phyloP scores from a whole-genome alignment of 2,797 vertebrate genomes.

The Calcarius lapponicus region DNA sequence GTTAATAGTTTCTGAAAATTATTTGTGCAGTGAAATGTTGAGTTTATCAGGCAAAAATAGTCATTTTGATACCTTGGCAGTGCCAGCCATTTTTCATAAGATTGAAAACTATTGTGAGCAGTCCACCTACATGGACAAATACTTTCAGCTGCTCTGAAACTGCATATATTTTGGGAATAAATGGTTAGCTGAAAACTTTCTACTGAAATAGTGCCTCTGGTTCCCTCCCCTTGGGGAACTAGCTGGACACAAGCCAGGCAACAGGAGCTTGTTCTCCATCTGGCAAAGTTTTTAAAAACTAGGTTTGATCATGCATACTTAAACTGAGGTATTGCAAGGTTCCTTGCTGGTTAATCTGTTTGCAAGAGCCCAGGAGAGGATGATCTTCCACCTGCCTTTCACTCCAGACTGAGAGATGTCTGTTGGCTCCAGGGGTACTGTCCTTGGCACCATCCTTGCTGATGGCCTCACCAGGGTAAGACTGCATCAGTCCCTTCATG shows the following conservation, averaged over 20 bases:
- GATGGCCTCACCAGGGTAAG: neutral
- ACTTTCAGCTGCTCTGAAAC: neutral
- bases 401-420: neutral
- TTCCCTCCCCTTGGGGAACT: neutral
- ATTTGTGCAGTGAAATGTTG: neutral
- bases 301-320: neutral
- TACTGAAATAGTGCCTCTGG: neutral
- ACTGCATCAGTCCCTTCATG: fast-evolving
- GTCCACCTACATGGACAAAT: neutral
- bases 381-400: neutral
- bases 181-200: neutral
- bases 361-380: neutral
- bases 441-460: neutral
- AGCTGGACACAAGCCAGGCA: neutral
- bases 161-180: neutral
- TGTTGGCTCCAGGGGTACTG: neutral
- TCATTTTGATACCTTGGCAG: neutral
- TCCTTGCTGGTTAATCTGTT: neutral
- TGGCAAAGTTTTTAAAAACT: neutral
- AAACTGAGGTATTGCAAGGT: neutral
- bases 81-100: neutral
- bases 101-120: neutral
- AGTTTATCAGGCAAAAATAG: neutral
- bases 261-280: neutral
- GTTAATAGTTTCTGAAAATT: neutral